phyloP scores from a whole-genome alignment of 1,140 invertebrate species.

The Leptopilina boulardi region DNA sequence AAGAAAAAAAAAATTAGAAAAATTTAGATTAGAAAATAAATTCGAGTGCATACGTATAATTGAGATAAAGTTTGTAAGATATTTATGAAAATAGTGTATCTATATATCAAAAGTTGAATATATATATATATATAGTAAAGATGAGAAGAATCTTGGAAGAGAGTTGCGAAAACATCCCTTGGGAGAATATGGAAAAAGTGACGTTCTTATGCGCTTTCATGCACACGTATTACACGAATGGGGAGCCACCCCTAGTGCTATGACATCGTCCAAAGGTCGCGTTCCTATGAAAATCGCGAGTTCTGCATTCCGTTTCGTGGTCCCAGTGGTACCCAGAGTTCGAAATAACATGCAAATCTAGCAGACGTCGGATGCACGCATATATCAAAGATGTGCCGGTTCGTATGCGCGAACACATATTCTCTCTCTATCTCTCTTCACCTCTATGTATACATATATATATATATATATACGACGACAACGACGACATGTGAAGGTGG shows the following conservation, averaged over 20 bases:
- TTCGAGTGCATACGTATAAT: too few species aligned
- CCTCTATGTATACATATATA: constrained; percentile 15
- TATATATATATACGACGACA: too few species aligned
- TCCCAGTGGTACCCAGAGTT: constrained; percentile 54
- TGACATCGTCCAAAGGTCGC: constrained; percentile 52
- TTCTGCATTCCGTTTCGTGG: constrained; percentile 55
- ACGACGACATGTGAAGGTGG: constrained; percentile 8
- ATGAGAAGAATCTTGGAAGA: not conserved
- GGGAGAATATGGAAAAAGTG: not conserved
- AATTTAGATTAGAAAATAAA: too few species aligned
- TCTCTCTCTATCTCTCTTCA: not conserved
- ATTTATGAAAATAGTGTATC: too few species aligned
- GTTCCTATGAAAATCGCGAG: constrained; percentile 61
- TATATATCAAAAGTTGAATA: constrained; percentile 22
- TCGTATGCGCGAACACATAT: constrained; percentile 44
- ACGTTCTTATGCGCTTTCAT: constrained; percentile 41
- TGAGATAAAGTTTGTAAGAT: not conserved
- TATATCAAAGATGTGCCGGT: constrained; percentile 35
- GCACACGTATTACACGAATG: constrained; percentile 48
- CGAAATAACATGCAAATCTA: constrained; percentile 60
- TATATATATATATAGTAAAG: constrained; percentile 28
- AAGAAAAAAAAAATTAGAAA: too few species aligned
- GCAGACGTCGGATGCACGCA: constrained; percentile 42
- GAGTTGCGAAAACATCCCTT: not conserved
- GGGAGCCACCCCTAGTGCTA: constrained; percentile 33